These are phyloP conservation scores for Aphelocoma californica DNA, from an alignment of 2,797 vertebrate genomes.

Conservation along the genomic window DNA sequence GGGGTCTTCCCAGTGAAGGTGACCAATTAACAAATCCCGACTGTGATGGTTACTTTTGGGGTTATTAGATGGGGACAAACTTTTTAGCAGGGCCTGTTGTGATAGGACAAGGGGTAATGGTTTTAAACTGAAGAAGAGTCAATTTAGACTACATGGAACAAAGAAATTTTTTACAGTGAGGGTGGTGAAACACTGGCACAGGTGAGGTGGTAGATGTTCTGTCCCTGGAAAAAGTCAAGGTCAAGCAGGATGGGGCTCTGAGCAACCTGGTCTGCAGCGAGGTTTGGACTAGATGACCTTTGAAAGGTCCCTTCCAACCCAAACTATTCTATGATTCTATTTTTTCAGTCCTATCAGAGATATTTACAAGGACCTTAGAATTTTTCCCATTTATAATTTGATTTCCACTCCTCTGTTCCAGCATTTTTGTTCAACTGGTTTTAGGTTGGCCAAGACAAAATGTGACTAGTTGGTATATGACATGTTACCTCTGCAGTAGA, in stretches of 20 bases:
- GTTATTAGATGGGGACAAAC: neutral
- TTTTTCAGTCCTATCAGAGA: neutral
- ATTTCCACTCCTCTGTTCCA: neutral
- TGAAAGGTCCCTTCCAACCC: neutral
- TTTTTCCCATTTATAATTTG: neutral
- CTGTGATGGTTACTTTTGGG: neutral
- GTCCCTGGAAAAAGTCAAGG: neutral
- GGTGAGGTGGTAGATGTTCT: neutral
- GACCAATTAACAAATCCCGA: neutral
- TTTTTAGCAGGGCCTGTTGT: neutral
- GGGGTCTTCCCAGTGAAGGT: neutral
- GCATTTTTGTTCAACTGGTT: slow-evolving; percentile 44
- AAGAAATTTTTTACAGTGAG: neutral
- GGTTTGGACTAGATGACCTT: neutral
- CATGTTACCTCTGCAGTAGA: slow-evolving; percentile 46
- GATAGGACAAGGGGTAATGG: neutral
- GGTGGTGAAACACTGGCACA: neutral
- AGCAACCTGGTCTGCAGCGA: neutral
- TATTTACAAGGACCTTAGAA: neutral
- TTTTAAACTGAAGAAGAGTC: neutral
- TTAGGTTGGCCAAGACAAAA: slow-evolving; percentile 34
- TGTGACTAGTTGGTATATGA: slow-evolving; percentile 22
- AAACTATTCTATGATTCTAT: neutral
- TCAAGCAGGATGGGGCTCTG: neutral
- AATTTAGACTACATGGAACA: neutral